Evolutionary conservation across 2,888 invertebrate species (phyloP), one percentile per base, ranked within the genome.

Genomic region (Platycnemis pennipes): DNA sequence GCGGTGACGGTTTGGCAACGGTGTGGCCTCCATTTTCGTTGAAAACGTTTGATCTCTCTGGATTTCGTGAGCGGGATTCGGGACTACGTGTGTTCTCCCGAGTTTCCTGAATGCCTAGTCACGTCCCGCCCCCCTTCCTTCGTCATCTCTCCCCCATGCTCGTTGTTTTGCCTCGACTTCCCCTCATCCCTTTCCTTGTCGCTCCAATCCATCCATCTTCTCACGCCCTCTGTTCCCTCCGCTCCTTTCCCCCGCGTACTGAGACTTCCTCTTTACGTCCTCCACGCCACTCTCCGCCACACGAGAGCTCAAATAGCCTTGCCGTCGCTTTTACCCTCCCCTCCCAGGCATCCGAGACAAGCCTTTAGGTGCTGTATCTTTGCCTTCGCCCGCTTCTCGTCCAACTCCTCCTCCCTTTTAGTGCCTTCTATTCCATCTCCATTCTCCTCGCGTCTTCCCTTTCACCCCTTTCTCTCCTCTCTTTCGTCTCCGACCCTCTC

Each of bases 91-190:
- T 44, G 77, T 77, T 77, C 42, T 46, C 87, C 19, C 16, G 44
- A 87, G 46, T 46, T 46, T 87, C n/a, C 87, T 87, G 87, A 87
- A 87, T 87, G 87, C 87, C 46, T 46, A 44, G 87, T 87, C 87
- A 87, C 44, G 11, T 63, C 69, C 44, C 46, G 8, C 26, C n/a
- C 11, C n/a, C n/a, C n/a, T n/a, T 22, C 13, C 49, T 88, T 53
- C 49, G 11, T 88, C n/a, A 13, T 19, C 69, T 69, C 22, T 13
- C 42, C 91, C 63, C 7, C 89, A 22, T 22, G 1, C 37, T 31
- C 63, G 53, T 56, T 44, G 26, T 44, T 63, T n/a, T 37, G 22
- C 91, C 53, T 0, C 63, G 7, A 44, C 13, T 89, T 26, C 63
- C 16, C 63, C 8, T 42, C 56, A 26, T 31, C 11, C 46, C 46